Base-by-base conservation (phyloP, 2,888 invertebrate genomes). In the Dichetophora obliterata region DNA sequence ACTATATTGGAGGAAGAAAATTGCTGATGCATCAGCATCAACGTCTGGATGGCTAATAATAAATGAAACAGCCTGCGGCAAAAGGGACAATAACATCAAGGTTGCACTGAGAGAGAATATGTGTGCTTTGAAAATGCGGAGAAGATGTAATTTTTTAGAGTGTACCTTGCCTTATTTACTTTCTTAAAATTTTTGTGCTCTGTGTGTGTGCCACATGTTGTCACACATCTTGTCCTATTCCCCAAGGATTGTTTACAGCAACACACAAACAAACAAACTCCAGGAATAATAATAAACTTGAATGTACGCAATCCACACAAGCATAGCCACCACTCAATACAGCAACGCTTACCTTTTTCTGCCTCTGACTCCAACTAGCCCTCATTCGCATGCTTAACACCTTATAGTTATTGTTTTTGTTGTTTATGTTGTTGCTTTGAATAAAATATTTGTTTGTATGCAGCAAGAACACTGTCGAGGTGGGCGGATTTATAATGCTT, bases 271-370 rank as follows among this genome's bases (percentile, higher is more conserved):
- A 59, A 14, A 65, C 77, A 70, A 34, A 34, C 52, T 31, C 79
- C 76, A 78, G 78, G 74, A 81, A 82, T 82, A 82, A 80, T 82
- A 82, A 82, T 82, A 81, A 80, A 82, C 82, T 80, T 66, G 31
- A 37, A 34, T 57, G 70, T 24, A 22, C 16, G 76, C 74, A 75
- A 63, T 76, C 78, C 78, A 79, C 65, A 68, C 71, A 63, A 69
- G 57, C 27, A 54, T 50, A 16, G 43, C 16, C 43, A 22, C 57
- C 54, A 54, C 54, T 70, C 19, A 54, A 54, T 34, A 11, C 31
- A n/a, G 3, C 8, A 19, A 31, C 70, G 31, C 34, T 54, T 34
- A 70, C 69, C 70, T 70, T 70, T 43, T 72, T 59, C n/a, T 19
- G 22, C 22, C 48, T 57, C 37, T 31, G 11, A 34, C 71, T 22